Evolutionary conservation across 2,113 vertebrate species (phyloP), one percentile per base, ranked within the genome.

Genomic region (Scophthalmus maximus): DNA sequence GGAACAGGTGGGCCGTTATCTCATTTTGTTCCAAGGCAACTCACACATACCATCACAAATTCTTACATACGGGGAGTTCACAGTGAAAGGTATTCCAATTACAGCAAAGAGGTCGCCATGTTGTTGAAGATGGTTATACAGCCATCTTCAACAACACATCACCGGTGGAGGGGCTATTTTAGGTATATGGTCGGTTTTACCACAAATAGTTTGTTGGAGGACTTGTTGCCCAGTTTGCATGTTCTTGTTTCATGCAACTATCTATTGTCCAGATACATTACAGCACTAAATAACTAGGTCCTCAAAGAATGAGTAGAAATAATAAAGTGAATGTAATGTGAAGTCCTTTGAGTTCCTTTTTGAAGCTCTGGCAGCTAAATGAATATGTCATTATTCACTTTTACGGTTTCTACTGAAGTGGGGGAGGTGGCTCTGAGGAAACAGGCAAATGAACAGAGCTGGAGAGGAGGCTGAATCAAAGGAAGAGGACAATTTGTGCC

Each of bases 361-460:
- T 42, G 15, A 42, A 14, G 38, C 38, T 42, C 38, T 42, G 11
- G 38, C 38, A 42, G 38, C 14, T 15, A 14, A 57, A 49, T 14
- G 15, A 52, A 65, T 26, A 36, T 51, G 73, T 46, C 42, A 63
- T 62, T 66, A 50, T 76, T 76, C 72, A 68, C 57, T 49, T 56
- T 72, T 62, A 76, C 50, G 52, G 50, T 50, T 65, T 42, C 53
- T 30, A 25, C 47, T 71, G 50, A 64, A 63, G n/a, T 52, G n/a
- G 26, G 26, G 12, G 53, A 53, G 55, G 30, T 68, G 5, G 18
- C 8, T 7, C 8, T 32, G 61, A 8, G 61, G 47, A 61, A n/a
- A 46, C 23, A 7, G 27, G 22, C n/a, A 65, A 52, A 64, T 81
- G 15, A 49, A 27, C 7, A 32, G 71, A 68, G 14, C 36, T 47